These are phyloP conservation scores for Chelonus insularis DNA, from an alignment of 1,140 invertebrate species.

Conservation along the genomic window DNA sequence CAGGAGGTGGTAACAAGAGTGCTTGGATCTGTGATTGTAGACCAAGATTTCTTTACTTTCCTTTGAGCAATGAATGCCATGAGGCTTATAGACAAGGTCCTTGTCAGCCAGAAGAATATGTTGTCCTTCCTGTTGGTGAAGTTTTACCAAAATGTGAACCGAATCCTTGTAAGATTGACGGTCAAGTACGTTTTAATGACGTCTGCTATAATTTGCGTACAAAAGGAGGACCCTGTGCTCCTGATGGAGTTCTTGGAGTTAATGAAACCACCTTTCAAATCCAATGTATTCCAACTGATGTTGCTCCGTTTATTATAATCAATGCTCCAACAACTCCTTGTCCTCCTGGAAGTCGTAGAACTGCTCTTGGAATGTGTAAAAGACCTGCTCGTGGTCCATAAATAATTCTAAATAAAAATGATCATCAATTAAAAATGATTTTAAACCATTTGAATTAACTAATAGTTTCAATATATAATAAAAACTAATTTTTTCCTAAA, in stretches of 20 bases:
- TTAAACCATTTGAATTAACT: no score
- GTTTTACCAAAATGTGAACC: slow-evolving; percentile 62
- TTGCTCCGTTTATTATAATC: slow-evolving; percentile 40
- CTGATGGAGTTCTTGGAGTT: slow-evolving; percentile 33
- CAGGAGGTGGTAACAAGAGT: slow-evolving; percentile 61
- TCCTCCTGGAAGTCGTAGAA: slow-evolving; percentile 44
- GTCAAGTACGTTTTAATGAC: slow-evolving; percentile 57
- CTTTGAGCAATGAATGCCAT: slow-evolving; percentile 64
- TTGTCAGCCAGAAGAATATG: slow-evolving; percentile 60
- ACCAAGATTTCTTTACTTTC: slow-evolving; percentile 65
- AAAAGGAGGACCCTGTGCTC: slow-evolving; percentile 50
- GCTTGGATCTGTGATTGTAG: slow-evolving; percentile 72
- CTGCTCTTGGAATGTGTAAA: slow-evolving; percentile 41
- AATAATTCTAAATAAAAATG: no score
- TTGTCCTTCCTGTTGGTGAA: slow-evolving; percentile 60
- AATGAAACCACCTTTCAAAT: slow-evolving; percentile 46
- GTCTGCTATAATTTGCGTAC: slow-evolving; percentile 59
- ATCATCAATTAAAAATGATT: no score
- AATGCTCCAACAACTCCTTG: slow-evolving; percentile 36
- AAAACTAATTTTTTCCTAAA: no score
- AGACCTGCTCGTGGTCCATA: background rate
- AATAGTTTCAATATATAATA: no score
- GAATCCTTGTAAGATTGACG: slow-evolving; percentile 64
- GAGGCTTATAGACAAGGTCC: slow-evolving; percentile 67
- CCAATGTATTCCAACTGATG: slow-evolving; percentile 33